phyloP scores from a whole-genome alignment of 2,888 invertebrate genomes.

The Griposia aprilina region DNA sequence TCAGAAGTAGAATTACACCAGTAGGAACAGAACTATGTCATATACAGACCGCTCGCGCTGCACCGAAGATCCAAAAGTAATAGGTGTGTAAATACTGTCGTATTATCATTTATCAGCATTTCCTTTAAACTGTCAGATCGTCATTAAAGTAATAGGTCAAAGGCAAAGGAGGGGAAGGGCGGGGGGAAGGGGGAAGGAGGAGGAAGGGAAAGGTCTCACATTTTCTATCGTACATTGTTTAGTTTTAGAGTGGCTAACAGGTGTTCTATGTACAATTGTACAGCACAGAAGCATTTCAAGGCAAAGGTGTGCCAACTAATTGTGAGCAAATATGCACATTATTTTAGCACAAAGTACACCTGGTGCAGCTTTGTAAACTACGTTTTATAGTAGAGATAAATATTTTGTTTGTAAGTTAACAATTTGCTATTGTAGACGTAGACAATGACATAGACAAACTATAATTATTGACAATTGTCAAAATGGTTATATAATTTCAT shows the following conservation, averaged over 20 bases:
- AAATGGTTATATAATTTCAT: background rate
- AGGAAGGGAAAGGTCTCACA: no score
- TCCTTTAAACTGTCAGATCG: background rate
- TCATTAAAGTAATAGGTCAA: background rate
- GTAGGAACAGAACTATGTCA: background rate
- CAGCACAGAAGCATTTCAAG: conserved; percentile 29
- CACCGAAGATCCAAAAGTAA: background rate
- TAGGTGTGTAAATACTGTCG: background rate
- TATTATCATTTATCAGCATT: conserved; percentile 13
- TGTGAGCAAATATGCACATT: conserved; percentile 43
- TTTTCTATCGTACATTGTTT: conserved; percentile 13
- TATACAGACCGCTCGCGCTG: background rate
- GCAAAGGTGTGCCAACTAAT: conserved; percentile 53
- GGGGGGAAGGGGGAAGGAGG: no score
- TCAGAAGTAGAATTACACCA: background rate
- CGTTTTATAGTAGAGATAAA: background rate
- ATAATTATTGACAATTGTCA: background rate
- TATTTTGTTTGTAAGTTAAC: background rate
- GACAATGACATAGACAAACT: background rate
- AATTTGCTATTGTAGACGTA: background rate
- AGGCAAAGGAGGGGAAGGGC: no score
- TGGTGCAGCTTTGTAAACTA: conserved; percentile 21
- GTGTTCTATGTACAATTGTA: conserved; percentile 7
- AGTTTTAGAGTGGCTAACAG: conserved; percentile 13
- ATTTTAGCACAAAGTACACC: conserved; percentile 11